Percentiles rank a stretch among this genome's conserved stretches.
Evolutionary conservation across 2,888 invertebrate species (phyloP).

Genomic region (Helleia helle): DNA sequence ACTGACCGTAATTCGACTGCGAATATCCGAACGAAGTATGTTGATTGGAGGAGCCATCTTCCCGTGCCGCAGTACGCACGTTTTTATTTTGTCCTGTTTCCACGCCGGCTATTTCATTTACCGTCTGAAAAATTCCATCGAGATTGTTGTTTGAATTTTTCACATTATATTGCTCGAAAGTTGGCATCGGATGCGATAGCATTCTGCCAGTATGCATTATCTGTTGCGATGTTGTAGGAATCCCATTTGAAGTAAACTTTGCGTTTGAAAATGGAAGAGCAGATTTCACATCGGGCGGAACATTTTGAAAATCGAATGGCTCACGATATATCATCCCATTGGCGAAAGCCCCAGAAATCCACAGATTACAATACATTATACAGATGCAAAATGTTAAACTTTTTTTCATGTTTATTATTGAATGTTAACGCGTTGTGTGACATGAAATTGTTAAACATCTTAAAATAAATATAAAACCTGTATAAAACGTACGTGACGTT

Average conservation of each 20-base stretch:
- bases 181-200: slow-evolving; percentile 17
- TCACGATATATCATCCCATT: slow-evolving; percentile 34
- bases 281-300: slow-evolving; percentile 17
- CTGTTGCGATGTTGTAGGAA: slow-evolving; percentile 18
- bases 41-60: neutral
- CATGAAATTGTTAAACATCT: neutral
- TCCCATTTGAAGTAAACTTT: slow-evolving; percentile 16
- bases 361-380: slow-evolving; percentile 25
- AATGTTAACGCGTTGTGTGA: neutral
- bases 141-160: slow-evolving; percentile 26
- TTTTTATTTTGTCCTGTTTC: neutral
- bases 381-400: slow-evolving; percentile 20
- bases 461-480: slow-evolving; percentile 4
- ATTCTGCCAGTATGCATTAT: slow-evolving; percentile 18
- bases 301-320: slow-evolving; percentile 34
- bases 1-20: neutral
- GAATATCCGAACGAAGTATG: neutral
- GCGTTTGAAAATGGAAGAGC: slow-evolving; percentile 17
- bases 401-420: slow-evolving; percentile 15
- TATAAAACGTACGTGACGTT: slow-evolving; percentile 6
- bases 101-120: slow-evolving; percentile 26
- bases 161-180: slow-evolving; percentile 17
- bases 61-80: neutral
- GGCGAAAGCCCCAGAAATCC: slow-evolving; percentile 22
- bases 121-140: slow-evolving; percentile 30